Evolutionary conservation across 2,797 vertebrate species (phyloP).

Genomic region (Scolopax bukidnonensis): DNA sequence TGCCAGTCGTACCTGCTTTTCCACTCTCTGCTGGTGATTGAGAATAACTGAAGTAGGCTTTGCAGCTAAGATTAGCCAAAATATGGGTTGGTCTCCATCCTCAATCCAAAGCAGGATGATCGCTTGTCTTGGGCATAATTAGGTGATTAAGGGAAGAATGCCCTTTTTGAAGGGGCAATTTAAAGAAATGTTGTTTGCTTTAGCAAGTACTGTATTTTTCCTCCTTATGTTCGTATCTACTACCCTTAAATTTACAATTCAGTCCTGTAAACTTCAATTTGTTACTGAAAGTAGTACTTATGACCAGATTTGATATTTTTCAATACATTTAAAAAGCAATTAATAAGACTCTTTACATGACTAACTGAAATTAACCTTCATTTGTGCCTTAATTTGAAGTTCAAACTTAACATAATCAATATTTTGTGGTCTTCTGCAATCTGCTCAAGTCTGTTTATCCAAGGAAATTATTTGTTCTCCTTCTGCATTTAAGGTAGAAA

Average conservation of each 20-base stretch:
- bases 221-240: not conserved
- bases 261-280: slow-evolving; percentile 9
- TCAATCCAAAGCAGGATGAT: not conserved
- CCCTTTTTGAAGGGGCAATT: not conserved
- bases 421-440: slow-evolving; percentile 47
- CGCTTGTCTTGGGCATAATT: not conserved
- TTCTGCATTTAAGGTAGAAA: slow-evolving; percentile 29
- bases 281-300: slow-evolving; percentile 24
- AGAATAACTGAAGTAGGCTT: not conserved
- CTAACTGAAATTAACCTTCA: slow-evolving; percentile 62
- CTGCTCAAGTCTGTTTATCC: slow-evolving; percentile 45
- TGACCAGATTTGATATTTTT: slow-evolving; percentile 12
- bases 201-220: not conserved
- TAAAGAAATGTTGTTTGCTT: slow-evolving; percentile 22
- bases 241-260: not conserved
- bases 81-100: not conserved
- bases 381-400: slow-evolving; percentile 68
- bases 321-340: slow-evolving; percentile 34
- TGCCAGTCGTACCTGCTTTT: not conserved
- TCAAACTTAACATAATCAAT: slow-evolving; percentile 69
- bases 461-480: slow-evolving; percentile 33
- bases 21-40: not conserved
- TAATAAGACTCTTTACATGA: not conserved
- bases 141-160: not conserved
- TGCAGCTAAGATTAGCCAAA: not conserved